Percentiles rank a stretch among this genome's conserved stretches.
Conservation (phyloP, 2,888 invertebrate genomes). For the Augiades crinisus region DNA sequence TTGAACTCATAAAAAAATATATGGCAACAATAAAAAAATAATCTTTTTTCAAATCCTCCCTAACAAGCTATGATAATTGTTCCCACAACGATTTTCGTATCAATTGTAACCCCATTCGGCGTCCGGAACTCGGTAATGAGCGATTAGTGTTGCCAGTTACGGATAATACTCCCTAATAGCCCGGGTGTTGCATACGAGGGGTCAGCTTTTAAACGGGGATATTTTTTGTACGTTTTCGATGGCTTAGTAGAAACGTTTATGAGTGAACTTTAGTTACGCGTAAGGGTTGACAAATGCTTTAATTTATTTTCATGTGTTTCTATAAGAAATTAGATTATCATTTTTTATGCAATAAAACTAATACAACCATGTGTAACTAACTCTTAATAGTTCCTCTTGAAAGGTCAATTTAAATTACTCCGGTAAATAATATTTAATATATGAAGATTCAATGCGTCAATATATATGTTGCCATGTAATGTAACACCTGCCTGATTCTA, state of each 20-base stretch:
- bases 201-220: slow-evolving; percentile 40
- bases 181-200: slow-evolving; percentile 56
- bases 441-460: too few species aligned
- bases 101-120: slow-evolving; percentile 43
- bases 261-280: neutral
- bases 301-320: too few species aligned
- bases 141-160: slow-evolving; percentile 78
- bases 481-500: too few species aligned
- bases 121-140: slow-evolving; percentile 73
- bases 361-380: too few species aligned
- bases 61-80: slow-evolving; percentile 35
- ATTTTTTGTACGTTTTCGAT: slow-evolving; percentile 15
- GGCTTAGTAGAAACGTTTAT: slow-evolving; percentile 1
- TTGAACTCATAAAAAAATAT: neutral
- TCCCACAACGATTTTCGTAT: slow-evolving; percentile 49
- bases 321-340: too few species aligned
- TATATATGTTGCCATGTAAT: too few species aligned
- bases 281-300: neutral
- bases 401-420: too few species aligned
- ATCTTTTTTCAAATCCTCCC: slow-evolving; percentile 15
- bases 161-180: slow-evolving; percentile 73
- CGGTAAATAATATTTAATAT: too few species aligned
- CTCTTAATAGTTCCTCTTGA: too few species aligned
- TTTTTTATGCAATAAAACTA: too few species aligned
- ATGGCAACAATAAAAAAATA: neutral